Base-by-base conservation (phyloP, 2,888 invertebrate genomes). In the Lithophane semibrunnea region DNA sequence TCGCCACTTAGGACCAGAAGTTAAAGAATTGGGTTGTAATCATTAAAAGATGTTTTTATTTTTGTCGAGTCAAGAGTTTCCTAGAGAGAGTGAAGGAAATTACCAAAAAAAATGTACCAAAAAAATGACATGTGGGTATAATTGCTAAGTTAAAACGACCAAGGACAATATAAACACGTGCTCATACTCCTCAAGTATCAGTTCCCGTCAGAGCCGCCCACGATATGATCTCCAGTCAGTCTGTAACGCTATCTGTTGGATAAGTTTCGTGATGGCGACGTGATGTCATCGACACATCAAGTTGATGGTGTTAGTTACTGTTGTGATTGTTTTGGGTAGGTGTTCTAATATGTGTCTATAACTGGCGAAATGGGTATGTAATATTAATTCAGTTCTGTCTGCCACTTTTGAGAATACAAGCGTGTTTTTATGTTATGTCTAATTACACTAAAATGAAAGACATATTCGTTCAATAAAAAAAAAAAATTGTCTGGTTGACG, bases 241-340 rank as follows among this genome's bases (percentile, higher is more conserved):
- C 58, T 5, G 49, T 8, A 7, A 52, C n/a, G 37, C 52, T 72
- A 47, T 60, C 37, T 24, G 49, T 60, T 21, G 29, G 13, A 29
- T n/a, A 52, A 49, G 76, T 69, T 56, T 49, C 16, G 67, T 42
- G 67, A 5, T 49, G 68, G 16, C 9, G 37, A 12, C 18, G 56
- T 77, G 29, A 52, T 29, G 75, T 54, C 65, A 47, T 77, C 52
- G 47, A 78, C 3, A 24, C 67, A 37, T 56, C 37, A 66, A 75
- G 16, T 75, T 44, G n/a, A 49, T 52, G 3, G 42, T n/a, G 47
- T 24, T 64, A 3, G 72, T 29, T 37, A 54, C n/a, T 21, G 21
- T 8, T 56, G 29, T 18, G 7, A 21, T 16, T 21, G 77, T 37
- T n/a, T 18, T 8, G 44, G 16, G 16, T 13, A 37, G 52, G 65